A percentile compares a stretch with the other conserved stretches of the same genome.
Evolutionary conservation across 2,113 vertebrate species (phyloP).

Genomic region (Todiramphus saurophagus): DNA sequence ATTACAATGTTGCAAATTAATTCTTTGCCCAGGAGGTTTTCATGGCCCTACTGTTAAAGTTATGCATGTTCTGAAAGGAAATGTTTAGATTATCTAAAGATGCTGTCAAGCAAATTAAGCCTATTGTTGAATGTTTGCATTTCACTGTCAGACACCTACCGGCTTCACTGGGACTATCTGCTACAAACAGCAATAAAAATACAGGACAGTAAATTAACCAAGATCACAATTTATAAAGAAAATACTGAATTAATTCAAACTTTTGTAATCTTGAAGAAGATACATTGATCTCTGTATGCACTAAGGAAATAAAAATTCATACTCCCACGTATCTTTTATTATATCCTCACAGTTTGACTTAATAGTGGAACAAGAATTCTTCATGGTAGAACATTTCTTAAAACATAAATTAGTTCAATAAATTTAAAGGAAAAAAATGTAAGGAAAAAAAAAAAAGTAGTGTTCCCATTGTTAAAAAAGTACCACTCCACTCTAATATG

Average conservation of each 20-base stretch:
- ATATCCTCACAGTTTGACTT: background rate
- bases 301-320: conserved; percentile 17
- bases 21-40: conserved; percentile 38
- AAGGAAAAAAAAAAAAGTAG: background rate
- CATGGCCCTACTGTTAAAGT: background rate
- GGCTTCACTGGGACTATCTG: background rate
- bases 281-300: background rate
- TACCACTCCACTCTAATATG: background rate
- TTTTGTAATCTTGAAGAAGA: conserved; percentile 1
- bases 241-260: conserved; percentile 16
- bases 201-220: conserved; percentile 16
- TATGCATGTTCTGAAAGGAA: conserved; percentile 39
- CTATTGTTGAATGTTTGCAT: conserved; percentile 15
- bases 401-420: conserved; percentile 18
- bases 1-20: conserved; percentile 41
- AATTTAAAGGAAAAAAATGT: background rate
- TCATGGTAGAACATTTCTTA: conserved; percentile 4
- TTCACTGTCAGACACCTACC: background rate
- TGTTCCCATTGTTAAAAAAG: background rate
- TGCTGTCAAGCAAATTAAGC: conserved; percentile 16
- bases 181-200: background rate
- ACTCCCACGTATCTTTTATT: background rate
- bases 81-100: conserved; percentile 43
- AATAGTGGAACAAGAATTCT: background rate
- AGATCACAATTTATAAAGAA: conserved; percentile 13